Evolutionary conservation across 2,888 invertebrate genomes (phyloP), one percentile per base, ranked within the genome.

Genomic region (Dolichopus griseipennis): DNA sequence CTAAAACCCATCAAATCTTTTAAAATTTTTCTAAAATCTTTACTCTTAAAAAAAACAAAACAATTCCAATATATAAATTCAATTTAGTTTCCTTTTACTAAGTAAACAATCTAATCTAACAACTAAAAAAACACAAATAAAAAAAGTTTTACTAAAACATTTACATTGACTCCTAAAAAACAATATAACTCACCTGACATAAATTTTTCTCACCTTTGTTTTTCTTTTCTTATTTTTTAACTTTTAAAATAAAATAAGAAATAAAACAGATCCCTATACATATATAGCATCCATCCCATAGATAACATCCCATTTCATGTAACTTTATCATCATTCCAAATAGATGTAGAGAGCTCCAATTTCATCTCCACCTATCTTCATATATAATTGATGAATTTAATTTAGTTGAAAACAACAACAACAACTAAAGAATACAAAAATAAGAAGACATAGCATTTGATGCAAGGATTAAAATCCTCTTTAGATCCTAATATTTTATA

Each of bases 301-400:
- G n/a, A 12, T 15, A 52, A 52, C 52, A 52, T 15, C 15, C 15
- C 52, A 10, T 43, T 4, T 15, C 10, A 18, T 52, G 5, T 18
- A 41, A 41, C n/a, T 52, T 52, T n/a, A 52, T 52, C 5, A 5
- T 18, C 52, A 52, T 18, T 15, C 2, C n/a, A n/a, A 52, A 27
- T 27, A 27, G n/a, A n/a, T n/a, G n/a, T 15, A 3, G 15, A 15
- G 18, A 52, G n/a, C n/a, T n/a, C n/a, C n/a, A 52, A 52, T 52
- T 15, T 18, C 18, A 12, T 52, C 18, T 52, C 52, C 12, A 52
- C 2, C 6, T 18, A 27, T 5, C 27, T 27, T 4, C 3, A 27
- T 27, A 27, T 52, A 52, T 52, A 52, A 52, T 52, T 52, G 52
- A 52, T 52, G 52, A 52, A 52, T 52, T 52, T 52, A 52, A 52